Percentiles rank a stretch among this genome's conserved stretches.
These are phyloP conservation scores for Synodontis membranacea DNA, from an alignment of 2,113 vertebrate genomes.

Conservation along the genomic window DNA sequence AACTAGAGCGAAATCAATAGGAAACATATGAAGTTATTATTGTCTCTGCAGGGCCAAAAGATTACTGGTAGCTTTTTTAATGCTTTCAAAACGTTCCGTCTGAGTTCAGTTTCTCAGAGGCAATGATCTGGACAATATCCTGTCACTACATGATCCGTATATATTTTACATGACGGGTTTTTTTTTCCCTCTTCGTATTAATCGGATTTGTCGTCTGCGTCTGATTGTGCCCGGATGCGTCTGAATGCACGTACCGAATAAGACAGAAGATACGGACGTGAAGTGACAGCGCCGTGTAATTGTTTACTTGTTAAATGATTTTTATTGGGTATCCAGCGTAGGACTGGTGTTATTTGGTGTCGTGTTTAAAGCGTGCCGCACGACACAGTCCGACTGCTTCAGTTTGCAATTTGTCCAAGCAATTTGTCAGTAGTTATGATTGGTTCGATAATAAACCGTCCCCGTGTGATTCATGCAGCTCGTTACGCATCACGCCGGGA, in stretches of 20 bases:
- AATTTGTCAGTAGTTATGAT: conserved; percentile 34
- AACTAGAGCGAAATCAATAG: background rate
- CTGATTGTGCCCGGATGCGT: background rate
- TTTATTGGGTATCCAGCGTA: conserved; percentile 35
- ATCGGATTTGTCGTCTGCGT: background rate
- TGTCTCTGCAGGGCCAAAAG: background rate
- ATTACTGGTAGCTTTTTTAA: background rate
- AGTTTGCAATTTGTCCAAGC: conserved; percentile 38
- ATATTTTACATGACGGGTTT: background rate
- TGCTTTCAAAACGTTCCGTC: background rate
- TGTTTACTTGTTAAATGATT: conserved; percentile 22
- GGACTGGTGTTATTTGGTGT: conserved; percentile 9
- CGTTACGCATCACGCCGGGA: conserved; percentile 28
- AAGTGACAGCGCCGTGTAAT: background rate
- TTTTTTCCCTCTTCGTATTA: background rate
- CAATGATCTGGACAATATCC: background rate
- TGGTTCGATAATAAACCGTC: conserved; percentile 40
- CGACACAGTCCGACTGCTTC: conserved; percentile 5
- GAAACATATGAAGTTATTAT: background rate
- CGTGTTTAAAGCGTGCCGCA: background rate
- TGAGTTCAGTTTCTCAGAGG: background rate
- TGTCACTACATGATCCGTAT: background rate
- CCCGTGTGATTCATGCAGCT: conserved; percentile 35
- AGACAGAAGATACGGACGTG: background rate
- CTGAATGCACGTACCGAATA: background rate